Evolutionary conservation across 2,113 vertebrate genomes (phyloP).

Genomic region (Pygoscelis adeliae): DNA sequence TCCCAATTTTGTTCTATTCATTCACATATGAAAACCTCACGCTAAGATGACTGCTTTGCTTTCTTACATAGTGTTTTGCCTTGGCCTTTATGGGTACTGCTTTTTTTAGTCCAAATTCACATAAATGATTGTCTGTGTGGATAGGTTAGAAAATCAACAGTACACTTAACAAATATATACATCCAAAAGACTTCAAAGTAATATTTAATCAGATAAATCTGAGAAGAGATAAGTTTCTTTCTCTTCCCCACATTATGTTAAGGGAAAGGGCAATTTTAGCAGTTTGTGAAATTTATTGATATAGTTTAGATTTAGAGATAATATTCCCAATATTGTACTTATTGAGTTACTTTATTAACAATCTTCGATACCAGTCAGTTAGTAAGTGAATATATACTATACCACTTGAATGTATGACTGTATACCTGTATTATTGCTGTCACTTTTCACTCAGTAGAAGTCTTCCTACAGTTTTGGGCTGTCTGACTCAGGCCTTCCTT

Average conservation of each 20-base stretch:
- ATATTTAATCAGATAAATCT: not conserved
- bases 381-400: not conserved
- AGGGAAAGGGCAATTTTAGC: not conserved
- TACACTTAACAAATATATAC: not conserved
- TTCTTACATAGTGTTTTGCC: not conserved
- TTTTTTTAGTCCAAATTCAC: not conserved
- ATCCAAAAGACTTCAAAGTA: not conserved
- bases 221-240: not conserved
- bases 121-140: not conserved
- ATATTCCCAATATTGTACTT: not conserved
- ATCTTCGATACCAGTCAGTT: fast-evolving
- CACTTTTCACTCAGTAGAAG: not conserved
- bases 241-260: not conserved
- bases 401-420: not conserved
- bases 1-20: not conserved
- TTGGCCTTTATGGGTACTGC: not conserved
- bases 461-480: not conserved
- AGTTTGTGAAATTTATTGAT: not conserved
- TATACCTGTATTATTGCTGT: not conserved
- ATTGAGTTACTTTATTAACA: not conserved
- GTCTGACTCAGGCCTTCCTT: not conserved
- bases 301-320: not conserved
- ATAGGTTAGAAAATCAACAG: not conserved
- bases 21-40: not conserved
- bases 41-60: not conserved